These are phyloP conservation scores for Andrena cerasifolii DNA, from an alignment of 1,140 invertebrate species.

Conservation along the genomic window DNA sequence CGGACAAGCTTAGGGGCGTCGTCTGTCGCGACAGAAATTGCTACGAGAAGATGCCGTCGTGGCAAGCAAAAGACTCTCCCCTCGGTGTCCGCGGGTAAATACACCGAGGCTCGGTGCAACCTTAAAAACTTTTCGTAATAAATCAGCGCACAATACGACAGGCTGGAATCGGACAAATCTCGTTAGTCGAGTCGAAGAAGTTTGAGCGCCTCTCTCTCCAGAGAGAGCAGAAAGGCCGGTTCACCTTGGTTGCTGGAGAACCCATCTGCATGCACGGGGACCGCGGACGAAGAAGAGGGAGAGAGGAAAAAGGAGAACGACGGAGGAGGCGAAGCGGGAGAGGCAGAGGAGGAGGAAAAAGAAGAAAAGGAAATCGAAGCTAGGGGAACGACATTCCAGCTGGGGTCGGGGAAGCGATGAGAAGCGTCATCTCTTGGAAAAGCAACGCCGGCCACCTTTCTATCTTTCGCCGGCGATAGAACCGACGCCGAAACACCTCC, in stretches of 20 bases:
- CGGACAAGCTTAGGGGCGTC: neutral
- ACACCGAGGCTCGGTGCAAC: constrained; percentile 20
- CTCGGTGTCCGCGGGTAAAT: constrained; percentile 24
- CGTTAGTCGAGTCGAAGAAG: constrained; percentile 77
- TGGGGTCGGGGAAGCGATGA: constrained; percentile 47
- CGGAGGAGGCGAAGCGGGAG: constrained; percentile 3
- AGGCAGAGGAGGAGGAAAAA: constrained; percentile 31
- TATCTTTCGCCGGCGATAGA: constrained; percentile 38
- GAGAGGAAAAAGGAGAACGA: constrained; percentile 30
- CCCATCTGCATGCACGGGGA: constrained; percentile 76
- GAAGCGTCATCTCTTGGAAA: constrained; percentile 67
- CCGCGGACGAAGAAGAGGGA: constrained; percentile 40
- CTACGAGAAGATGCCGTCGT: constrained; percentile 9
- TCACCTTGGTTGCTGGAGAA: constrained; percentile 80
- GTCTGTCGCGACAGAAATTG: neutral
- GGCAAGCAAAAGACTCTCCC: constrained; percentile 23
- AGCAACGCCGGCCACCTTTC: constrained; percentile 29
- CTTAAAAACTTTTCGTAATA: constrained; percentile 59
- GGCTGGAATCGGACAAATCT: constrained; percentile 70
- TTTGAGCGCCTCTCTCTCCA: constrained; percentile 64
- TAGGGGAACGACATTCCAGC: constrained; percentile 69
- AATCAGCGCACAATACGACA: constrained; percentile 59
- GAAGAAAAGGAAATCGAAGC: constrained; percentile 66
- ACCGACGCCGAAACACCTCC: neutral
- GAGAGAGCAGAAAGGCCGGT: constrained; percentile 71